Evolutionary conservation across 2,797 vertebrate genomes (phyloP).

Genomic region (Enteromius viviparus): DNA sequence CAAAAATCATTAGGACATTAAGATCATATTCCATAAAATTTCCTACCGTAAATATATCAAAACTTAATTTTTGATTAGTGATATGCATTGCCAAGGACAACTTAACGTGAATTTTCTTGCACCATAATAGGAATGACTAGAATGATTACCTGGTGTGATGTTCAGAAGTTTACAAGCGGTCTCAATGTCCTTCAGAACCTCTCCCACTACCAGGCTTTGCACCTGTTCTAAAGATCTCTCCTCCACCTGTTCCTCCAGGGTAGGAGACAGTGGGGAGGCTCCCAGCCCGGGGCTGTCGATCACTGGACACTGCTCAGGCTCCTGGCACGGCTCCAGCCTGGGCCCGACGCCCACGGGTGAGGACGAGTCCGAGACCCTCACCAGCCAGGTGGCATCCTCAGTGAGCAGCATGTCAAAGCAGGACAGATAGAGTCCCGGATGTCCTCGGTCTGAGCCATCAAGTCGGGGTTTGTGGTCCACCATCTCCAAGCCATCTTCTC

Average conservation of each 20-base stretch:
- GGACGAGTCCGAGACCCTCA: slow-evolving; percentile 78
- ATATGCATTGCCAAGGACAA: not conserved
- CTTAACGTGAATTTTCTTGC: not conserved
- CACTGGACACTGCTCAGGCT: slow-evolving; percentile 88
- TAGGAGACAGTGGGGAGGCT: slow-evolving; percentile 72
- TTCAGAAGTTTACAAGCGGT: slow-evolving; percentile 97
- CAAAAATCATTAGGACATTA: not conserved
- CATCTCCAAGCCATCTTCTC: slow-evolving; percentile 77
- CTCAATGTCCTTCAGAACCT: slow-evolving; percentile 98
- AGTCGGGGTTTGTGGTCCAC: slow-evolving; percentile 76
- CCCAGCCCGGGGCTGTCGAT: slow-evolving; percentile 94
- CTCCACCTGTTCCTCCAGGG: slow-evolving; percentile 85
- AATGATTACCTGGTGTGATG: slow-evolving; percentile 87
- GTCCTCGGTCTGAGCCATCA: slow-evolving; percentile 79
- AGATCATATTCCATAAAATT: not conserved
- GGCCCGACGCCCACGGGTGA: slow-evolving; percentile 61
- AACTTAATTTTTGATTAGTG: not conserved
- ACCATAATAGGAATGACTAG: not conserved
- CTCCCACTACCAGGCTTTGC: slow-evolving; percentile 96
- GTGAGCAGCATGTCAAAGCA: slow-evolving; percentile 91
- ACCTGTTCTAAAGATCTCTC: slow-evolving; percentile 95
- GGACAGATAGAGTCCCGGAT: slow-evolving; percentile 85
- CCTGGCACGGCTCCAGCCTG: slow-evolving; percentile 71
- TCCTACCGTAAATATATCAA: not conserved
- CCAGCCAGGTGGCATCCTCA: slow-evolving; percentile 82